Conservation (phyloP, 2,113 vertebrate species). For the Cheirogaleus medius region DNA sequence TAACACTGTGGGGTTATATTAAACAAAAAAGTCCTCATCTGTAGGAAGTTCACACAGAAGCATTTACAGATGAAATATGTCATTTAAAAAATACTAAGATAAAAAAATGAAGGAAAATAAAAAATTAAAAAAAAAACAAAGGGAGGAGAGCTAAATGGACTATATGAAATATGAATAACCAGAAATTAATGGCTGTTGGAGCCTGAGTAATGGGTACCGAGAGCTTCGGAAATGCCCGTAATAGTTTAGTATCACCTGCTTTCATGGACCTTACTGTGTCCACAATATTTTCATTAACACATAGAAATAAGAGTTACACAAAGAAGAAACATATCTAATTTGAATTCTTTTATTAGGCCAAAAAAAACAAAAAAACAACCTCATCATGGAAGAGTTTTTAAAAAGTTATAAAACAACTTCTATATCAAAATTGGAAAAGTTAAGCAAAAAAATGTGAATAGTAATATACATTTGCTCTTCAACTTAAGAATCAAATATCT, state of each 20-base stretch:
- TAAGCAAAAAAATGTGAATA: neutral
- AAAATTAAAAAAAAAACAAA: neutral
- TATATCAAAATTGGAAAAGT: neutral
- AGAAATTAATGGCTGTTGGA: neutral
- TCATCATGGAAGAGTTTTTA: neutral
- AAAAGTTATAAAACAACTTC: conserved; percentile 9
- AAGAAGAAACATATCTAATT: neutral
- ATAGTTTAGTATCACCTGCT: neutral
- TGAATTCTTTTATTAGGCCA: conserved; percentile 5
- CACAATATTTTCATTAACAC: neutral
- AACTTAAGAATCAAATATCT: conserved; percentile 2
- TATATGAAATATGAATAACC: neutral
- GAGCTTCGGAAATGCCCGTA: neutral
- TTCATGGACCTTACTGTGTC: neutral
- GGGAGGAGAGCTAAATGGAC: neutral
- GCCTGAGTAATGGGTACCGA: neutral
- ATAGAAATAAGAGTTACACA: neutral
- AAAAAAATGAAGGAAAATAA: neutral
- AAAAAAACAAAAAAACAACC: neutral
- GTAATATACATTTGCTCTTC: neutral
- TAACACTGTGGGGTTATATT: neutral
- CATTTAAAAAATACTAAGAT: neutral
- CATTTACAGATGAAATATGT: neutral
- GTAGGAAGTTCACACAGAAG: neutral
- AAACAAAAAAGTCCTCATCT: neutral